These are phyloP conservation scores for Drosophila tani DNA, from an alignment of 1,140 invertebrate species.

Conservation along the genomic window DNA sequence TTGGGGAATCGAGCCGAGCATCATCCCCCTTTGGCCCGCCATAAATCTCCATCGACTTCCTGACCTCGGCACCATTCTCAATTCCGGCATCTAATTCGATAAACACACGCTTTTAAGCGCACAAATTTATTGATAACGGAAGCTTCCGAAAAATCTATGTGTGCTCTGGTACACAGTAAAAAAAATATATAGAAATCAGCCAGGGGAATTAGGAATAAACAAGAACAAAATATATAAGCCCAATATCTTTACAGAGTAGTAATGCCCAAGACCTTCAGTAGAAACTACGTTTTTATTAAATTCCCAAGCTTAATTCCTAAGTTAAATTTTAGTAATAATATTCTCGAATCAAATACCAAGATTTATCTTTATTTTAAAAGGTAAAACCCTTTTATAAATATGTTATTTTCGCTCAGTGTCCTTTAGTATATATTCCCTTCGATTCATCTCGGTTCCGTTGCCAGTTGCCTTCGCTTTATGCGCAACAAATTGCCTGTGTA, in stretches of 20 bases:
- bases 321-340: too few species aligned
- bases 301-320: too few species aligned
- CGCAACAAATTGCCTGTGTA: conserved; percentile 79
- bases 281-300: too few species aligned
- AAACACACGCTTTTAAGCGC: conserved; percentile 71
- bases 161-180: not conserved
- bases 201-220: too few species aligned
- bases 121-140: conserved; percentile 80
- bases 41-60: conserved; percentile 42
- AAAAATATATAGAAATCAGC: not conserved
- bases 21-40: conserved; percentile 4
- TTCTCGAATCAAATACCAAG: too few species aligned
- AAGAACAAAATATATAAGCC: too few species aligned
- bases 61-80: conserved; percentile 17
- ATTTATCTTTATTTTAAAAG: not conserved
- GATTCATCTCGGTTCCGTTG: conserved; percentile 5
- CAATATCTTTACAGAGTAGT: too few species aligned
- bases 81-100: conserved; percentile 70
- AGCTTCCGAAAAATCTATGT: conserved; percentile 26
- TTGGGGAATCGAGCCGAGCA: conserved; percentile 3
- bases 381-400: not conserved
- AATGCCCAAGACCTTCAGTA: too few species aligned
- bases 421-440: conserved; percentile 1
- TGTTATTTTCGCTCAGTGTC: not conserved
- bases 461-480: conserved; percentile 50